Evolutionary conservation across 1,140 invertebrate genomes (phyloP).

Genomic region (Camponotus vicinus): DNA sequence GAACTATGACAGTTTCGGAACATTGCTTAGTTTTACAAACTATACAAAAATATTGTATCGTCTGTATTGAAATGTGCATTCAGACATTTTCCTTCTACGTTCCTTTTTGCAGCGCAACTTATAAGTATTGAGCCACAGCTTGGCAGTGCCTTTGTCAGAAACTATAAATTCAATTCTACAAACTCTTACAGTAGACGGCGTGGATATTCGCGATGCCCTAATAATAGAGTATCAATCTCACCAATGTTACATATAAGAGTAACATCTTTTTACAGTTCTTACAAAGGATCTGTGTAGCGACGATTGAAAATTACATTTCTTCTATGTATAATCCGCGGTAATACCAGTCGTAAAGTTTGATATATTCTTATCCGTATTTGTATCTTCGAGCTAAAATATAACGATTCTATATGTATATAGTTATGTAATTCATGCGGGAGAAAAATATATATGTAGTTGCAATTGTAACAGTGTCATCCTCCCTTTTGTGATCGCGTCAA

Average conservation of each 20-base stretch:
- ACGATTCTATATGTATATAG: conserved; percentile 59
- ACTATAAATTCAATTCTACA: conserved; percentile 60
- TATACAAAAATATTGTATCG: conserved; percentile 80
- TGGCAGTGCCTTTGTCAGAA: conserved; percentile 82
- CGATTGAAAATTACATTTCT: conserved; percentile 76
- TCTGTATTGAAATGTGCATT: conserved; percentile 62
- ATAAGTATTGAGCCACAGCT: conserved; percentile 83
- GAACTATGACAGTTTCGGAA: conserved; percentile 1
- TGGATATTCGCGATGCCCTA: conserved; percentile 52
- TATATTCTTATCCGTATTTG: conserved; percentile 81
- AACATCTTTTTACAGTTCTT: conserved; percentile 60
- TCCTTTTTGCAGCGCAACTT: conserved; percentile 74
- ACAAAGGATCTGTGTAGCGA: conserved; percentile 49
- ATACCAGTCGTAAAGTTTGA: conserved; percentile 80
- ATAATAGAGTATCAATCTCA: conserved; percentile 57
- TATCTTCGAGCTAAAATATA: conserved; percentile 82
- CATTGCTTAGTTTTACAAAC: conserved; percentile 64
- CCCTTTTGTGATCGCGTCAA: neutral
- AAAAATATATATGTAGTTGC: conserved; percentile 31
- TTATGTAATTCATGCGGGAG: conserved; percentile 42
- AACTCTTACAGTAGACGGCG: conserved; percentile 55
- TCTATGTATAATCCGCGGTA: conserved; percentile 79
- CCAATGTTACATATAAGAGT: conserved; percentile 49
- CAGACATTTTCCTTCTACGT: conserved; percentile 77
- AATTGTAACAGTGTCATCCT: conserved; percentile 6